Evolutionary conservation across 2,888 invertebrate species (phyloP).

Genomic region (Adelognathus sp.): DNA sequence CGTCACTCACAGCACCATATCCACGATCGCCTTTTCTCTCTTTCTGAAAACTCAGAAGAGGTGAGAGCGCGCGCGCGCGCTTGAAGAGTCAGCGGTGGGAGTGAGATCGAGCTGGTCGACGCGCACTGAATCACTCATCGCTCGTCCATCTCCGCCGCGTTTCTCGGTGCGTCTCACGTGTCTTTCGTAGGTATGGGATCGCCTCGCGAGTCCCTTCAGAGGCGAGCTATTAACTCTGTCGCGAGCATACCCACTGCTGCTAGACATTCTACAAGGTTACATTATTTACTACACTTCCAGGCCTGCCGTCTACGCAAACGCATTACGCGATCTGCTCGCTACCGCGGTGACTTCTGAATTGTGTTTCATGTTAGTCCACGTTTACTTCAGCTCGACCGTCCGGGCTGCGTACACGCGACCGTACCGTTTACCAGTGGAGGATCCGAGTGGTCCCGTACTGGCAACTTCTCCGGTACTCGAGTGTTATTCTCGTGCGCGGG

Average conservation of each 20-base stretch:
- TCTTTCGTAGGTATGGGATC: conserved; percentile 23
- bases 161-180: conserved; percentile 22
- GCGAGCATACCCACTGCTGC: conserved; percentile 63
- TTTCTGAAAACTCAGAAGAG: conserved; percentile 61
- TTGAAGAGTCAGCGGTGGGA: conserved; percentile 56
- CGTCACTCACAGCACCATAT: conserved; percentile 46
- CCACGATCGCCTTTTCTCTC: conserved; percentile 52
- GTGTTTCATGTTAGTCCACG: conserved; percentile 39
- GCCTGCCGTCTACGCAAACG: conserved; percentile 62
- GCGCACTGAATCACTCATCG: conserved; percentile 79
- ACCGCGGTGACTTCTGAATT: conserved; percentile 43
- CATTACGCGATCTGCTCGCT: conserved; percentile 63
- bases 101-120: conserved; percentile 72
- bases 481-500: neutral
- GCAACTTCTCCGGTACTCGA: conserved; percentile 23
- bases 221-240: conserved; percentile 75
- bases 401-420: conserved; percentile 46
- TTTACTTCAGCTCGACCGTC: conserved; percentile 45
- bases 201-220: conserved; percentile 66
- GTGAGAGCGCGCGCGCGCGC: no score
- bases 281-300: conserved; percentile 73
- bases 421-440: conserved; percentile 48
- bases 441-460: conserved; percentile 39
- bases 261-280: conserved; percentile 73
- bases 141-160: conserved; percentile 48